These are phyloP conservation scores for Stegostoma tigrinum DNA, from an alignment of 2,113 vertebrate genomes.

Conservation along the genomic window DNA sequence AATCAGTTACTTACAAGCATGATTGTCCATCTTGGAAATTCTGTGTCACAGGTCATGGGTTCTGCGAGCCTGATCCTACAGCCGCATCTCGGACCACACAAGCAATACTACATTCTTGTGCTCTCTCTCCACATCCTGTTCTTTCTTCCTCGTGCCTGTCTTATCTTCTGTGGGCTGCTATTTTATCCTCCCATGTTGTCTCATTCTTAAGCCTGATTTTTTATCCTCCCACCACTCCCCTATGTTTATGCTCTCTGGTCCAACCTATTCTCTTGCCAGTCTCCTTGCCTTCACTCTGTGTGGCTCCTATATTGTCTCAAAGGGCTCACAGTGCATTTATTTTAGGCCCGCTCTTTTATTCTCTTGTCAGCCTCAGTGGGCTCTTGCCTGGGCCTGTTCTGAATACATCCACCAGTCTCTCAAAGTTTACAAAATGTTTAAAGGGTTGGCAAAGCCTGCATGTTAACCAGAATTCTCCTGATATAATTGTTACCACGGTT, in stretches of 20 bases:
- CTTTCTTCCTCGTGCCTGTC: no score
- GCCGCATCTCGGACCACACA: no score
- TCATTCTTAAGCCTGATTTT: neutral
- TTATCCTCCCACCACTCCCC: no score
- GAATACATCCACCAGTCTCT: neutral
- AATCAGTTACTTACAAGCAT: no score
- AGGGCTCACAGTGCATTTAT: neutral
- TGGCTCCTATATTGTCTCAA: neutral
- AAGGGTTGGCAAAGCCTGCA: neutral
- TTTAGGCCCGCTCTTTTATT: neutral
- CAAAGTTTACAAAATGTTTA: neutral
- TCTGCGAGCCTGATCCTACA: no score
- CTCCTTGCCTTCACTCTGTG: no score
- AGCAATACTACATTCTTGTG: no score
- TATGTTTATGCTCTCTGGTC: no score
- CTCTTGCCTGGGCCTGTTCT: neutral
- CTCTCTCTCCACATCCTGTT: no score
- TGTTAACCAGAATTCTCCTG: neutral
- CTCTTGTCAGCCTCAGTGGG: neutral
- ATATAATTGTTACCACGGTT: neutral
- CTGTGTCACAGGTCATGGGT: no score
- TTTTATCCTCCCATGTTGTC: neutral
- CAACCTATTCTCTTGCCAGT: no score
- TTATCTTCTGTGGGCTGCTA: neutral
- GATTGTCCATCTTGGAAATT: no score